Percentiles rank a stretch among this genome's conserved stretches.
Evolutionary conservation across 2,113 vertebrate genomes (phyloP).

Genomic region (Eulemur macaco): DNA sequence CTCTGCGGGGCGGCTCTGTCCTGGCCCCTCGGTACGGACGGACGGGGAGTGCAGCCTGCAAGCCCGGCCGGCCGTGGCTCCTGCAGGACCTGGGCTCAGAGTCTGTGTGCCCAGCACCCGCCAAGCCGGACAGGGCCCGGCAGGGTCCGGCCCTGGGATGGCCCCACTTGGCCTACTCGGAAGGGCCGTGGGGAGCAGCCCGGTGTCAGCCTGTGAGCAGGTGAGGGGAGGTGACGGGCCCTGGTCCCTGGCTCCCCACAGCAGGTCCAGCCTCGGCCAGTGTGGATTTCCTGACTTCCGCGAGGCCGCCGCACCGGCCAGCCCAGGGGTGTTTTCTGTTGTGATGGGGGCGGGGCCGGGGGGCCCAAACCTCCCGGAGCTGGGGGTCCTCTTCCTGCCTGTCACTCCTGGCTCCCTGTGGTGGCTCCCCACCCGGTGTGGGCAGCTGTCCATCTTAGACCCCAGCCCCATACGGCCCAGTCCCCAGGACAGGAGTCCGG

Average conservation of each 20-base stretch:
- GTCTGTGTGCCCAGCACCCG: background rate
- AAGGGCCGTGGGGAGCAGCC: background rate
- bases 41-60: background rate
- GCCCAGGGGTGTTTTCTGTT: background rate
- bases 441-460: background rate
- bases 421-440: fast-evolving
- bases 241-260: background rate
- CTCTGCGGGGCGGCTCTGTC: background rate
- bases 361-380: background rate
- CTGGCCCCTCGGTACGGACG: background rate
- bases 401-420: background rate
- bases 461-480: too few species aligned
- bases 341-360: background rate
- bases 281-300: conserved; percentile 50
- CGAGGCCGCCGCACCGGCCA: fast-evolving
- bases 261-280: background rate
- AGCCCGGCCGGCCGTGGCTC: background rate
- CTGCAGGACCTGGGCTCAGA: background rate
- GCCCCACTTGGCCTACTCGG: background rate
- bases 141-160: background rate
- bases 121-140: too few species aligned
- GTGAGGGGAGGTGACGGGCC: background rate
- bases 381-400: background rate
- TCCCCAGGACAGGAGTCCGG: background rate
- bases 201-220: background rate